phyloP scores from a whole-genome alignment of 2,888 invertebrate species.

The Arenicola marina region DNA sequence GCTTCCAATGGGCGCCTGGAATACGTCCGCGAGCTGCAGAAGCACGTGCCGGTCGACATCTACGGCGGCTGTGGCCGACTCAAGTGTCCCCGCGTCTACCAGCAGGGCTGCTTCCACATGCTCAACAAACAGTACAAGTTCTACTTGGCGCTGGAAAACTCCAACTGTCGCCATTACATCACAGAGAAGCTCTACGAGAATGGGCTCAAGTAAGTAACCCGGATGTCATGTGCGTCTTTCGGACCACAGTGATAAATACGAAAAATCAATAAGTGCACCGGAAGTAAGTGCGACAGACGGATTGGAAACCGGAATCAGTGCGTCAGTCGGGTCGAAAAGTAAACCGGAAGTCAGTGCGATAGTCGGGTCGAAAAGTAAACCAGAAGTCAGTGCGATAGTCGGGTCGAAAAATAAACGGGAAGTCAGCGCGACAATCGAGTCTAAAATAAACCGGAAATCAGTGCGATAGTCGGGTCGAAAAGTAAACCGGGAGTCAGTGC shows the following conservation, averaged over 20 bases:
- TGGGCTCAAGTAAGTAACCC: conserved; percentile 18
- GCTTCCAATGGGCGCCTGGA: conserved; percentile 87
- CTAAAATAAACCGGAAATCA: no score
- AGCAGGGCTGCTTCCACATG: conserved; percentile 14
- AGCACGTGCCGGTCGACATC: conserved; percentile 71
- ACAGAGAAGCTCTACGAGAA: conserved; percentile 33
- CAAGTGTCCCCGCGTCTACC: conserved; percentile 67
- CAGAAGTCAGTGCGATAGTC: no score
- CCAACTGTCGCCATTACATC: conserved; percentile 35
- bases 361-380: no score
- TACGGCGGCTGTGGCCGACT: conserved; percentile 73
- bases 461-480: no score
- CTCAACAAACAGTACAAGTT: conserved; percentile 28
- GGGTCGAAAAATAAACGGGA: no score
- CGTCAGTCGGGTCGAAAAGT: neutral
- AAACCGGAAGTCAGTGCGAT: neutral
- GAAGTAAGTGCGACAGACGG: no score
- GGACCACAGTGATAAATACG: neutral
- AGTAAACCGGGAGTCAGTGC: no score
- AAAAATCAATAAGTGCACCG: no score
- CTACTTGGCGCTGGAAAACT: conserved; percentile 36
- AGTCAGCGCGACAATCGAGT: no score
- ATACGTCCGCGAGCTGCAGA: conserved; percentile 82
- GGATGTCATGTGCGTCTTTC: no score
- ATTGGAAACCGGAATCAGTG: neutral